Conservation (phyloP, 2,888 invertebrate genomes). For the Sarcophaga rosellei region DNA sequence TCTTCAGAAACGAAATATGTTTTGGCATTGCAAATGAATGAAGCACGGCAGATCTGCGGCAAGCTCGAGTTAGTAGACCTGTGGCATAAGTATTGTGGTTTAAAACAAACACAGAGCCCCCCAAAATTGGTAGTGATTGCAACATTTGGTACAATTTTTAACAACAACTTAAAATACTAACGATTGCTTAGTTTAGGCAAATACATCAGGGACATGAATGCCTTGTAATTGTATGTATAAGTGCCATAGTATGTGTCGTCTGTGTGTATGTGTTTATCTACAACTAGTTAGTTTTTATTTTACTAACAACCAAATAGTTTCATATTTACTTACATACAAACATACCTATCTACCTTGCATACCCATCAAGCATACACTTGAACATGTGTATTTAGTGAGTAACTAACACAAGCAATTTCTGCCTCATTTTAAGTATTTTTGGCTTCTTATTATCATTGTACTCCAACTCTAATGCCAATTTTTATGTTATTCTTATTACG, state of each 20-base stretch:
- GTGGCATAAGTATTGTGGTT: background rate
- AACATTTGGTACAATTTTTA: slow-evolving; percentile 68
- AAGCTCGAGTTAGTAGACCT: background rate
- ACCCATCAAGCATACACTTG: background rate
- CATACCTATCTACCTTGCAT: background rate
- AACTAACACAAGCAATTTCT: background rate
- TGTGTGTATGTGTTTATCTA: background rate
- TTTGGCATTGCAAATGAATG: background rate
- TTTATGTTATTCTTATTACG: slow-evolving; percentile 54
- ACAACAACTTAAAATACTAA: slow-evolving; percentile 65
- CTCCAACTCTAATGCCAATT: slow-evolving; percentile 46
- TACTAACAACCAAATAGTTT: background rate
- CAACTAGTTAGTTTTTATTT: slow-evolving; percentile 46
- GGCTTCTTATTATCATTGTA: slow-evolving; percentile 22
- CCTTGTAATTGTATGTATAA: background rate
- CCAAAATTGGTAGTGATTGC: slow-evolving; percentile 70
- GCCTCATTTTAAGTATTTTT: background rate
- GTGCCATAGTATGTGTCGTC: too few species aligned
- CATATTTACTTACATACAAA: slow-evolving; percentile 5
- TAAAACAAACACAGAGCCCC: slow-evolving; percentile 13
- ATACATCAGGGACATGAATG: slow-evolving; percentile 62
- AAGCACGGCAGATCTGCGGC: background rate
- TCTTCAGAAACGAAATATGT: background rate
- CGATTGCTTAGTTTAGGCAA: slow-evolving; percentile 65
- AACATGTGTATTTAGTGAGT: background rate